phyloP scores from a whole-genome alignment of 1,140 invertebrate genomes.

The Diprion similis region DNA sequence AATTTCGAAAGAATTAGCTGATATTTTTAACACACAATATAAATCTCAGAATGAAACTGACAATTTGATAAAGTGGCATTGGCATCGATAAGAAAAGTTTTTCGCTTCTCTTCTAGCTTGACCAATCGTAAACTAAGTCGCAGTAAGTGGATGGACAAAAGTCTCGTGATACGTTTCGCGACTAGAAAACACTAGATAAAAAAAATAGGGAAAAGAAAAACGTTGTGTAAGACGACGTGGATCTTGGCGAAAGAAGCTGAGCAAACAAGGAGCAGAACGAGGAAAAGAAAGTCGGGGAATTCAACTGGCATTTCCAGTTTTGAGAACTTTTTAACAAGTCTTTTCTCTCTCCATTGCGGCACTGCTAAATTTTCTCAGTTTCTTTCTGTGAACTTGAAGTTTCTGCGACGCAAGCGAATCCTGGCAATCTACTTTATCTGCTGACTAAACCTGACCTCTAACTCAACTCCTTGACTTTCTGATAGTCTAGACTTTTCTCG shows the following conservation, averaged over 20 bases:
- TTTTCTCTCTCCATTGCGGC: conserved; percentile 37
- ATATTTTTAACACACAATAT: no score
- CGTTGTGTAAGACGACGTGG: no score
- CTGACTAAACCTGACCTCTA: not conserved
- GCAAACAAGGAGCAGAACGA: not conserved
- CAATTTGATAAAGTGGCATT: no score
- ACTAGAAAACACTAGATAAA: no score
- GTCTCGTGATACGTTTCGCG: no score
- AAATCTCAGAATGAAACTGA: no score
- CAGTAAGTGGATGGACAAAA: no score
- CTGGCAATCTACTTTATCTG: not conserved
- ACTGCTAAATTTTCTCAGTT: not conserved
- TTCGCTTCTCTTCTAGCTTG: no score
- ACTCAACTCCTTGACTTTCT: not conserved
- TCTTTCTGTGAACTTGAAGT: conserved; percentile 3
- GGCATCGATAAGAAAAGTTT: no score
- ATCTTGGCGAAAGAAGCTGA: not conserved
- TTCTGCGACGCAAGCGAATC: not conserved
- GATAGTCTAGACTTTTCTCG: not conserved
- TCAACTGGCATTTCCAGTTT: conserved; percentile 32
- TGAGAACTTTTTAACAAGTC: conserved; percentile 44
- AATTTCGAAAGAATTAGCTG: no score
- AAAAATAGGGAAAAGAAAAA: no score
- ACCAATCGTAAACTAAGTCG: no score
- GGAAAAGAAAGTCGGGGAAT: not conserved